Base-by-base conservation (phyloP, 2,888 invertebrate genomes). In the Lydus trimaculatus region DNA sequence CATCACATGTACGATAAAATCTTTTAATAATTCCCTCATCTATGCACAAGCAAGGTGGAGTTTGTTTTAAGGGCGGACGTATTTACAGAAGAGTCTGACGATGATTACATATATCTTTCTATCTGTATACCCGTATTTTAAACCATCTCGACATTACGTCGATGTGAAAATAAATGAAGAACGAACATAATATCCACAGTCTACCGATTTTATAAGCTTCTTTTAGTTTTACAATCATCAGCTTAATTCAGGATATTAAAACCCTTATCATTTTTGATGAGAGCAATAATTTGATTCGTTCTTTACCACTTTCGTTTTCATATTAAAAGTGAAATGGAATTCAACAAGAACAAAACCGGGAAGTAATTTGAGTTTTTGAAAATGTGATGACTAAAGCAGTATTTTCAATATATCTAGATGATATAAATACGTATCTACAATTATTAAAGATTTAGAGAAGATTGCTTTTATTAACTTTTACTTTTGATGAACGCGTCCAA, bases 251-350 rank as follows among this genome's bases (percentile, higher is more conserved):
- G 80, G 80, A 80, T 81, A 82, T 81, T 81, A 81, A 81, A 79
- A n/a, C n/a, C 80, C 80, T 82, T 82, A 82, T 83, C 83, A 82
- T 80, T 82, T 80, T 82, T 83, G 81, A 83, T 82, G 82, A 82
- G 81, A 82, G 80, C 79, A 81, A 80, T 83, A n/a, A 28, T 81
- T 82, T 17, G 81, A 80, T 81, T 81, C 79, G 80, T 74, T 74
- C 74, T 33, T 74, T 72, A 69, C 75, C 75, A 74, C 75, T 72
- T 67, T 72, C 69, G 5, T 56, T 56, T 56, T 56, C 56, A 28
- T 52, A 23, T 52, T 48, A 48, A 9, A n/a, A 28, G 28, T 2
- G 11, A 56, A 15, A 28, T 52, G 0, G 1, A 56, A 28, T 6
- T 7, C 28, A n/a, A 15, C 70, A 72, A 36, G 25, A 66, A 64